phyloP scores from a whole-genome alignment of 2,888 invertebrate species.

The Elegia similella region DNA sequence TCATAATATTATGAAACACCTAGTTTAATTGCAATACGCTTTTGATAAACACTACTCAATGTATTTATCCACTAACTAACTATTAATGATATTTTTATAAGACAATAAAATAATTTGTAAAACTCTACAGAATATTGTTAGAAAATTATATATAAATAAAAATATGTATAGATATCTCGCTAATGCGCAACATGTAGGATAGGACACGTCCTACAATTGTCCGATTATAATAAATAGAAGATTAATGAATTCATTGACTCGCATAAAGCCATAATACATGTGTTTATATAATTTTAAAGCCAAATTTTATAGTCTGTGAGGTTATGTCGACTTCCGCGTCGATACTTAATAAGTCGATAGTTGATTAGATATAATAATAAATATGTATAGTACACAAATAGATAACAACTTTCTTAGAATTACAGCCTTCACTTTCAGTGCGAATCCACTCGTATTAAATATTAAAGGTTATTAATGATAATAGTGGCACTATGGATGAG shows the following conservation, averaged over 20 bases:
- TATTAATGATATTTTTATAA: constrained; percentile 55
- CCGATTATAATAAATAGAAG: constrained; percentile 64
- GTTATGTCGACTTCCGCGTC: constrained; percentile 71
- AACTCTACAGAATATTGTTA: constrained; percentile 75
- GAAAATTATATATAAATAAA: constrained; percentile 73
- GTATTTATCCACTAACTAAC: constrained; percentile 56
- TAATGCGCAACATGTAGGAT: constrained; percentile 64
- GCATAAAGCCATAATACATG: constrained; percentile 76
- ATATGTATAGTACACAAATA: constrained; percentile 69
- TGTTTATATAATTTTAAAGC: constrained; percentile 79
- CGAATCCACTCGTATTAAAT: constrained; percentile 19
- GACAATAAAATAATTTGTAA: constrained; percentile 74
- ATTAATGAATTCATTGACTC: constrained; percentile 72
- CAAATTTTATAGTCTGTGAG: constrained; percentile 82
- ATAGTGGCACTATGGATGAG: constrained; percentile 2
- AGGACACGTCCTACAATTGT: constrained; percentile 38
- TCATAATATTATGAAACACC: constrained; percentile 52
- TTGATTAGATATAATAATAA: constrained; percentile 69
- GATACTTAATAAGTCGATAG: constrained; percentile 73
- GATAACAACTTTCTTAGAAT: constrained; percentile 73
- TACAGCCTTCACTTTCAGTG: constrained; percentile 59
- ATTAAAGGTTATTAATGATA: background rate
- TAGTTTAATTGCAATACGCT: constrained; percentile 61
- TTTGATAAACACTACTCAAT: constrained; percentile 56
- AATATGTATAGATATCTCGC: constrained; percentile 65